Evolutionary conservation across 2,888 invertebrate species (phyloP).

Genomic region (Agonopterix heracliana): DNA sequence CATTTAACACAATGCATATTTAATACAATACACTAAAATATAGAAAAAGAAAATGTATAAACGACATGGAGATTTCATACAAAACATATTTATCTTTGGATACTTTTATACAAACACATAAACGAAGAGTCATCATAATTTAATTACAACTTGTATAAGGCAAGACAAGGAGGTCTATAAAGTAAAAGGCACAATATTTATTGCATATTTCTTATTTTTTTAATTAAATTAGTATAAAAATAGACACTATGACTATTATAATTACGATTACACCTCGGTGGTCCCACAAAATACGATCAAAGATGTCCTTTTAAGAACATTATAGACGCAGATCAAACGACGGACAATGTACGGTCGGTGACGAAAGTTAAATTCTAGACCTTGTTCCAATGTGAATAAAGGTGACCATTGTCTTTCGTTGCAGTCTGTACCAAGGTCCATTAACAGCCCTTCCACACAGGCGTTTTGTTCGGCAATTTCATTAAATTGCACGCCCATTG

Average conservation of each 20-base stretch:
- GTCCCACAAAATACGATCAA: neutral
- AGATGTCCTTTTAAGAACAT: neutral
- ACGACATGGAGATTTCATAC: neutral
- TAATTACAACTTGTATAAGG: conserved; percentile 35
- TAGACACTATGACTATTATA: neutral
- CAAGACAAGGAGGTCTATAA: conserved; percentile 44
- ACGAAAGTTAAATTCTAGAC: too few relatives aligned
- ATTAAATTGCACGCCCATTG: too few relatives aligned
- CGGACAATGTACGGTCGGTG: too few relatives aligned
- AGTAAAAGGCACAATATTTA: conserved; percentile 44
- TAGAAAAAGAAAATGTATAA: conserved; percentile 3
- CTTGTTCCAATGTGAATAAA: too few relatives aligned
- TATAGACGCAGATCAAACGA: too few relatives aligned
- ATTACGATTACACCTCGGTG: neutral
- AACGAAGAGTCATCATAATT: conserved; percentile 6
- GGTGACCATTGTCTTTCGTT: too few relatives aligned
- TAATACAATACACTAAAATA: neutral
- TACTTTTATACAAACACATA: neutral
- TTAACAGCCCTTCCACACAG: too few relatives aligned
- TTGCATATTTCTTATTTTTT: conserved; percentile 23
- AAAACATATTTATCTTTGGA: conserved; percentile 10
- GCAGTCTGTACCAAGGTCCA: too few relatives aligned
- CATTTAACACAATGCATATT: too few relatives aligned
- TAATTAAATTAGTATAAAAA: too few relatives aligned
- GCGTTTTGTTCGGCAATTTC: too few relatives aligned